Base-by-base conservation (phyloP, 2,888 invertebrate species). In the Calameuta idolon region DNA sequence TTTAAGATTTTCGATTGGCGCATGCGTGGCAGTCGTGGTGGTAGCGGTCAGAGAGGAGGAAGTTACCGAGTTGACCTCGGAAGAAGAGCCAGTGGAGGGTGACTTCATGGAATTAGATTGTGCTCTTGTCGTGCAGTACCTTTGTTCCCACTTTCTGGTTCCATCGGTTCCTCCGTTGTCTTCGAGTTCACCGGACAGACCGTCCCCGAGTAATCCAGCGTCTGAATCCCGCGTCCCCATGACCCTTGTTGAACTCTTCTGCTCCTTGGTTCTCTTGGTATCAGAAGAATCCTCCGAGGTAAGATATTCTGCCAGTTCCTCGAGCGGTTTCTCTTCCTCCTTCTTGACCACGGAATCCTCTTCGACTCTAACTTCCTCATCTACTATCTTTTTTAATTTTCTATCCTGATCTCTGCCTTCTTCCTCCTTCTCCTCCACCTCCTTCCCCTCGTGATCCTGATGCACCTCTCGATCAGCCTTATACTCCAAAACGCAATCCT, bases 1-100 rank as follows among this genome's bases (percentile, higher is more conserved):
- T 35, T 81, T 84, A 31, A 87, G 76, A 11, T 79, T 85, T 69
- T 89, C 87, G 11, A 87, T 77, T 4, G 79, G 76, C 68, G 85
- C 79, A 83, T 88, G 82, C 83, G 79, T 3, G 79, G 79, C 77
- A 33, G 78, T 74, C 31, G 73, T 31, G 68, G 79, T 78, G 55
- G 82, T n/a, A 15, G 76, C 69, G 15, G 76, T 76, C 69, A 77
- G 34, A 23, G 71, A 79, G 75, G 83, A 82, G 69, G 83, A 81
- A 75, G 83, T 81, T 71, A 80, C 79, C 9, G 80, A 78, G 75
- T 76, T 30, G 73, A 80, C 37, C 23, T n/a, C 34, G 11, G 77
- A 78, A 69, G 80, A 77, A 12, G 78, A 73, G 34, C 77, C 79
- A 34, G 75, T 73, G 69, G 78, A 69, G 5, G 81, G 77, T 31